Conservation (phyloP, 1,140 invertebrate genomes). For the Tetramorium simillimum region DNA sequence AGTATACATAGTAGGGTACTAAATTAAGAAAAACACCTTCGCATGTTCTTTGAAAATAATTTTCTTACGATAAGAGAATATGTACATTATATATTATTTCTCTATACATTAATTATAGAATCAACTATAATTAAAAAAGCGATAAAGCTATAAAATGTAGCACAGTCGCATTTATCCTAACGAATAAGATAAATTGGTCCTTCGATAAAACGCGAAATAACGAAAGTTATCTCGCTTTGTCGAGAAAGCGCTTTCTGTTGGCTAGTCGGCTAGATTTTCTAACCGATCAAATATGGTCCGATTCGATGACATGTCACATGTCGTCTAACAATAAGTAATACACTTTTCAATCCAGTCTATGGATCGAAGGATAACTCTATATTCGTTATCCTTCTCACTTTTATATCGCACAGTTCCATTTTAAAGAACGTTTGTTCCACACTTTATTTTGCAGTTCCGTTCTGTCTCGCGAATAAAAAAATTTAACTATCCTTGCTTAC, state of each 20-base stretch:
- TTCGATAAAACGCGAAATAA: conserved; percentile 5
- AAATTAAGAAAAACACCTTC: not conserved
- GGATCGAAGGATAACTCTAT: not conserved
- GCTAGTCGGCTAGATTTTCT: not conserved
- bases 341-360: conserved; percentile 7
- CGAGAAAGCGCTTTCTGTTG: not conserved
- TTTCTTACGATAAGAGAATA: conserved; percentile 28
- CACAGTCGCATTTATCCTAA: conserved; percentile 50
- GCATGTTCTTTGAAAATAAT: conserved; percentile 59
- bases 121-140: conserved; percentile 24
- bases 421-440: not conserved
- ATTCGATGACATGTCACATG: not conserved
- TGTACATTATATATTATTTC: conserved; percentile 40
- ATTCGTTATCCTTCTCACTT: not conserved
- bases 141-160: conserved; percentile 46
- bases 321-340: conserved; percentile 15
- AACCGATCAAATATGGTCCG: conserved; percentile 7
- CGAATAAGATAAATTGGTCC: conserved; percentile 38
- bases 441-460: not conserved
- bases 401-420: not conserved
- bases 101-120: conserved; percentile 39
- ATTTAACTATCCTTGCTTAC: not conserved
- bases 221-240: conserved; percentile 1
- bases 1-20: not conserved
- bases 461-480: not conserved